phyloP scores from a whole-genome alignment of 2,888 invertebrate species.

The Andrena trimmerana region DNA sequence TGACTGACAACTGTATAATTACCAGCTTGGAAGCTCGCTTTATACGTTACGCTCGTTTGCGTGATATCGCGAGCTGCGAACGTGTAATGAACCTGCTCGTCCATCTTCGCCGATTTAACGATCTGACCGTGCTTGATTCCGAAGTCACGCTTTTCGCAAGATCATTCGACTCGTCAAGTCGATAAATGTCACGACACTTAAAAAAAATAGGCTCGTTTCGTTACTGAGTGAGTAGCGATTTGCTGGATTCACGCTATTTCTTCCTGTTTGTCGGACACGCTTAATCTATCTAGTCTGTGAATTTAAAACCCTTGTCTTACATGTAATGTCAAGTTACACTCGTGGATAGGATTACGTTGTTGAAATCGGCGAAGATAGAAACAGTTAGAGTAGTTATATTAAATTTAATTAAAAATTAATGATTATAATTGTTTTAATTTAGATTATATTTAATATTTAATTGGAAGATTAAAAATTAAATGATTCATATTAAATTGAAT shows the following conservation, averaged over 20 bases:
- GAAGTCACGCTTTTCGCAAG: conserved; percentile 42
- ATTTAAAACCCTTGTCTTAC: background rate
- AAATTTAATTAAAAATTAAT: too few species aligned
- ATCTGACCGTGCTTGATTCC: conserved; percentile 30
- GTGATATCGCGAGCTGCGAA: conserved; percentile 56
- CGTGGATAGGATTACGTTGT: too few species aligned
- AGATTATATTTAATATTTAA: too few species aligned
- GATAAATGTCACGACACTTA: conserved; percentile 15
- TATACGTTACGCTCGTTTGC: conserved; percentile 59
- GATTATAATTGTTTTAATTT: too few species aligned
- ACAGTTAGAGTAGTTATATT: too few species aligned
- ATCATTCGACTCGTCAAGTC: conserved; percentile 30
- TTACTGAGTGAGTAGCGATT: background rate
- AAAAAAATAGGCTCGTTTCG: background rate
- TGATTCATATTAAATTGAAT: too few species aligned
- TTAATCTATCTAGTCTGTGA: background rate
- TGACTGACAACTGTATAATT: conserved; percentile 76
- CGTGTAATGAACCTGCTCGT: conserved; percentile 58
- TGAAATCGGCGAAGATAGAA: too few species aligned
- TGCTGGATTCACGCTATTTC: background rate
- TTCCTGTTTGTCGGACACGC: background rate
- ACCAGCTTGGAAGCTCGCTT: conserved; percentile 56
- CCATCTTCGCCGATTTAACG: conserved; percentile 55
- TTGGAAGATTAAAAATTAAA: too few species aligned
- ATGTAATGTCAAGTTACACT: too few species aligned